These are phyloP conservation scores for Pseudomyrmex sp. DNA, from an alignment of 1,140 invertebrate genomes.

Conservation along the genomic window DNA sequence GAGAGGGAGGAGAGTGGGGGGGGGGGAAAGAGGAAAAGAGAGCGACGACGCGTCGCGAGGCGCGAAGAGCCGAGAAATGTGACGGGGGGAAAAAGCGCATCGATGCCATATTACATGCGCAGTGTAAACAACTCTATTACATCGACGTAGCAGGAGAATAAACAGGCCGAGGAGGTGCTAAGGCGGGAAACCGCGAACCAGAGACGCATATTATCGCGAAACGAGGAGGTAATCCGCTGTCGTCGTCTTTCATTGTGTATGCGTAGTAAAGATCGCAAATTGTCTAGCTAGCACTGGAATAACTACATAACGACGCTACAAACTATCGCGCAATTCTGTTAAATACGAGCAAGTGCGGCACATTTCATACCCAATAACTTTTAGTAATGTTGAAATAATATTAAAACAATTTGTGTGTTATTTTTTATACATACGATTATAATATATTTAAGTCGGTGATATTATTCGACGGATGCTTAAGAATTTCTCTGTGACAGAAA, in stretches of 20 bases:
- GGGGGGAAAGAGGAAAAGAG: too few species aligned
- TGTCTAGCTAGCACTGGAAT: not conserved
- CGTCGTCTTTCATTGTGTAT: not conserved
- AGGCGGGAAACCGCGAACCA: constrained; percentile 84
- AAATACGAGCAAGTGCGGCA: not conserved
- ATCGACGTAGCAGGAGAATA: constrained; percentile 83
- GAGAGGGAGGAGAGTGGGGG: not conserved
- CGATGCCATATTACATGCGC: constrained; percentile 84
- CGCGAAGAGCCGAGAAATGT: not conserved
- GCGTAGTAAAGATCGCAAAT: not conserved
- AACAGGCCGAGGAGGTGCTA: constrained; percentile 79
- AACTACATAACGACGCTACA: too few species aligned
- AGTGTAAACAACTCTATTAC: constrained; percentile 86
- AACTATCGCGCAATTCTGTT: too few species aligned
- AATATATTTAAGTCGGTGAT: too few species aligned
- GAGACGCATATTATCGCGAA: constrained; percentile 81
- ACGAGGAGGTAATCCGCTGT: constrained; percentile 77
- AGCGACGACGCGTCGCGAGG: not conserved
- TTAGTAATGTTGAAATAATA: too few species aligned
- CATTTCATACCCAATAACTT: too few species aligned
- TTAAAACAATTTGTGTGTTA: too few species aligned
- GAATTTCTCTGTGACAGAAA: too few species aligned
- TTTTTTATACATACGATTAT: too few species aligned
- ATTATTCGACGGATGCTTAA: too few species aligned
- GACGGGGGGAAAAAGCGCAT: constrained; percentile 60